Conservation (phyloP, 2,888 invertebrate genomes). For the Apamea epomidion region DNA sequence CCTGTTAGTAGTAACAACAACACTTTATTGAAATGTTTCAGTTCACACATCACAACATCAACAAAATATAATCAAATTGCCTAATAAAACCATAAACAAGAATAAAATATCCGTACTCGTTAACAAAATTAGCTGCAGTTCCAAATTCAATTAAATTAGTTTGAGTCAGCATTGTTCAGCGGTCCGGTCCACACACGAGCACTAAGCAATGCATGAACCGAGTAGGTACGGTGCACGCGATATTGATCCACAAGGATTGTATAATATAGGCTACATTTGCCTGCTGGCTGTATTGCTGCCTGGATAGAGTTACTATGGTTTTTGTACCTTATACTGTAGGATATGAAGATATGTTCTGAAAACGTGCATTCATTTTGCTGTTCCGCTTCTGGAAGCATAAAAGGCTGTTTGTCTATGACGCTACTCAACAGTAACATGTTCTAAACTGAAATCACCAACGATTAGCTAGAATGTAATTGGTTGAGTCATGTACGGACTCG, state of each 20-base stretch:
- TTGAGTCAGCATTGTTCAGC: slow-evolving; percentile 61
- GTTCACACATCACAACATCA: not conserved
- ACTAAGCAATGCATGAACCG: slow-evolving; percentile 24
- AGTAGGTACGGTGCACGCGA: slow-evolving; percentile 18
- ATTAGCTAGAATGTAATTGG: not conserved
- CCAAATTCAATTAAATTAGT: slow-evolving; percentile 62
- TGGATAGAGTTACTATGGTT: slow-evolving; percentile 9
- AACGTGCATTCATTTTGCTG: not conserved
- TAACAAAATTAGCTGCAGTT: slow-evolving; percentile 43
- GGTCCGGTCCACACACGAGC: slow-evolving; percentile 19
- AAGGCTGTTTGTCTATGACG: not conserved
- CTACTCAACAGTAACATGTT: not conserved
- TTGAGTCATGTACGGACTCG: not conserved
- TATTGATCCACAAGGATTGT: slow-evolving; percentile 50
- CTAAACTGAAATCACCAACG: not conserved
- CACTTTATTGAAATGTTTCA: not conserved
- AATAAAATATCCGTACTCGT: slow-evolving; percentile 7
- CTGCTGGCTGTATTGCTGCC: slow-evolving; percentile 18
- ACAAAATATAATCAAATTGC: no score
- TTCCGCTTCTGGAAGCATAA: not conserved
- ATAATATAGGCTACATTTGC: slow-evolving; percentile 34
- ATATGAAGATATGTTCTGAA: slow-evolving; percentile 15
- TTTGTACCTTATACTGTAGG: not conserved
- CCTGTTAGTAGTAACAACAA: not conserved
- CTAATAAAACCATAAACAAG: not conserved